Conservation (phyloP, 2,888 invertebrate species). For the Malthinus seriepunctatus region DNA sequence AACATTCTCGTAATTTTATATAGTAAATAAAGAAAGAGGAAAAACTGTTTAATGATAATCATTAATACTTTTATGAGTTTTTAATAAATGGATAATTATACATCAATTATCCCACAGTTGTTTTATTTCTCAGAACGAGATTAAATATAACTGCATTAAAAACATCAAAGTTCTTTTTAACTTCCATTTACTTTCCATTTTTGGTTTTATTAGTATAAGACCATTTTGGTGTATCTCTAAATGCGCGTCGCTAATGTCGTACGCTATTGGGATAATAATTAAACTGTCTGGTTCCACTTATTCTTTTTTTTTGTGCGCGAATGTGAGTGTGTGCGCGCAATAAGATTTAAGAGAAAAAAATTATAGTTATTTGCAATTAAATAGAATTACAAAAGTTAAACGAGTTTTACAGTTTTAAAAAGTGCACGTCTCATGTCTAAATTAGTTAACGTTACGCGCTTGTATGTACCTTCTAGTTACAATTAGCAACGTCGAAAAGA, state of each 20-base stretch:
- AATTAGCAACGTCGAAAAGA: constrained; percentile 21
- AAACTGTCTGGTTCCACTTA: background rate
- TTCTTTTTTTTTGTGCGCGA: too few relatives aligned
- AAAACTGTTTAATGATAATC: too few relatives aligned
- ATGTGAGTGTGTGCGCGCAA: too few relatives aligned
- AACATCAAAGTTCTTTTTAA: constrained; percentile 21
- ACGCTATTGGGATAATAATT: constrained; percentile 19
- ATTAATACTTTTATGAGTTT: constrained; percentile 8
- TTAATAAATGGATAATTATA: constrained; percentile 36
- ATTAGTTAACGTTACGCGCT: too few relatives aligned
- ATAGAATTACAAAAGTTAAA: too few relatives aligned
- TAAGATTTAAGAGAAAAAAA: too few relatives aligned
- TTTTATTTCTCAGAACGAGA: constrained; percentile 36
- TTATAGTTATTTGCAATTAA: too few relatives aligned
- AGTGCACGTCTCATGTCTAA: too few relatives aligned
- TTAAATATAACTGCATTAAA: constrained; percentile 23
- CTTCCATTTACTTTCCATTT: constrained; percentile 15
- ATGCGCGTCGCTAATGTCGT: constrained; percentile 21
- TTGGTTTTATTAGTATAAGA: constrained; percentile 24
- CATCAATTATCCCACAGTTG: constrained; percentile 36
- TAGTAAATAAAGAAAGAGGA: too few relatives aligned
- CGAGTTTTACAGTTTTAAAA: too few relatives aligned
- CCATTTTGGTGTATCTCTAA: constrained; percentile 24
- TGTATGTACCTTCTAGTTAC: background rate
- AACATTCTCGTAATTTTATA: too few relatives aligned